phyloP scores from a whole-genome alignment of 2,797 vertebrate genomes.

The Acrossocheilus fasciatus region DNA sequence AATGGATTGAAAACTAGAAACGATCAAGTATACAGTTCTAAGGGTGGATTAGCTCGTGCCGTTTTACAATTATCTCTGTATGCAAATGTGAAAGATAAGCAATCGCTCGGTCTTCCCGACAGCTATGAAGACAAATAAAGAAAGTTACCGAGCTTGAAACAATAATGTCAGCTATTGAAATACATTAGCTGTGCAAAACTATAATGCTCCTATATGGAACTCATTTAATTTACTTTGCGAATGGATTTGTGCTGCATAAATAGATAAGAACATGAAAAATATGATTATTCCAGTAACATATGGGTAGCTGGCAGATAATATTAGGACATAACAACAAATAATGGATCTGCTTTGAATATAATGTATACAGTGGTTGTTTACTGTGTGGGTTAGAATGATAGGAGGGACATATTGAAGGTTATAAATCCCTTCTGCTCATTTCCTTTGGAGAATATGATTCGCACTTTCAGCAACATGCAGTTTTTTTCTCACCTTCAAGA shows the following conservation, averaged over 20 bases:
- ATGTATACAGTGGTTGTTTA: conserved; percentile 20
- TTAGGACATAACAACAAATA: conserved; percentile 22
- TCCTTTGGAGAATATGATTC: conserved; percentile 12
- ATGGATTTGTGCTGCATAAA: conserved; percentile 16
- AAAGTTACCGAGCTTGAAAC: conserved; percentile 78
- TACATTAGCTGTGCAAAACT: conserved; percentile 66
- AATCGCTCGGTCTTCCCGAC: conserved; percentile 77
- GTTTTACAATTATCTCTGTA: conserved; percentile 82
- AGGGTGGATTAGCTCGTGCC: conserved; percentile 79
- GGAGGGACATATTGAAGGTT: neutral
- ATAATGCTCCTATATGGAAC: conserved; percentile 60
- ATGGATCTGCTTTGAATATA: conserved; percentile 23
- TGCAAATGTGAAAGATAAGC: conserved; percentile 82
- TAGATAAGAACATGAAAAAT: conserved; percentile 42
- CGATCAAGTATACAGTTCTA: conserved; percentile 80
- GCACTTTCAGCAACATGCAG: conserved; percentile 8
- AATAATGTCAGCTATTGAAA: conserved; percentile 71
- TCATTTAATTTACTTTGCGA: conserved; percentile 58
- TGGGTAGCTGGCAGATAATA: conserved; percentile 25
- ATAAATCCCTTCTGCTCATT: neutral
- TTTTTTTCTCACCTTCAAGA: conserved; percentile 35
- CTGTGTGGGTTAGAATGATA: conserved; percentile 5
- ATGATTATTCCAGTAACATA: conserved; percentile 22
- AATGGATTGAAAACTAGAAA: conserved; percentile 84
- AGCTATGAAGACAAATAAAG: conserved; percentile 75